Evolutionary conservation across 2,888 invertebrate species (phyloP), one percentile per base, ranked within the genome.

Genomic region (Leptopilina syphax): DNA sequence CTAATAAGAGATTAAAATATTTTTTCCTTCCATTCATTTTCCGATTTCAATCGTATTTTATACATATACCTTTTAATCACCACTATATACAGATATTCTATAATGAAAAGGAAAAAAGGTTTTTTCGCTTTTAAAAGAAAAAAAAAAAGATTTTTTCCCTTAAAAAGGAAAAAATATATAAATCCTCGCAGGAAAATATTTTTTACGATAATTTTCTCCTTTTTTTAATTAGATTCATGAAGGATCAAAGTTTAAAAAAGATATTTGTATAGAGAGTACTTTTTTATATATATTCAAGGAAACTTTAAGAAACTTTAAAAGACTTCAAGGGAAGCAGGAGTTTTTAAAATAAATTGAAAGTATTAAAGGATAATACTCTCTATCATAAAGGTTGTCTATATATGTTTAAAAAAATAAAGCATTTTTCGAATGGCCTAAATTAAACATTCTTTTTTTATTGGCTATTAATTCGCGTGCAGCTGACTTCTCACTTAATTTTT

Each of bases 341-440:
- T 63, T 63, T 63, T 34, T 24, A 63, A 63, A 63, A 63, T 63
- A 63, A 63, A 63, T 63, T 63, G 63, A 63, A 63, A 63, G 63
- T 63, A 63, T 63, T 63, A 50, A 44, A 63, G 63, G 63, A 63
- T 63, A 63, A 63, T 63, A n/a, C 63, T 63, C 63, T 7, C 63
- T 9, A 7, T 63, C 63, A 63, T 63, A 24, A 7, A 60, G 18
- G 2, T 60, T 60, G 60, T 18, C 60, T 13, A 18, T 60, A 18
- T 60, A 18, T 18, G 1, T 60, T 60, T 60, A 18, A 60, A 60
- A 60, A 60, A 18, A 18, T 18, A 60, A 47, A 47, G 41, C 6
- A 47, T 60, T 60, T 60, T 60, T 7, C 9, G 1, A 47, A 60
- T 18, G 18, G 18, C n/a, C 5, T 18, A 60, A 60, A n/a, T 60